A percentile compares a stretch with the other conserved stretches of the same genome.
These are phyloP conservation scores for Saccostrea cuccullata DNA, from an alignment of 1,140 invertebrate genomes.

Conservation along the genomic window DNA sequence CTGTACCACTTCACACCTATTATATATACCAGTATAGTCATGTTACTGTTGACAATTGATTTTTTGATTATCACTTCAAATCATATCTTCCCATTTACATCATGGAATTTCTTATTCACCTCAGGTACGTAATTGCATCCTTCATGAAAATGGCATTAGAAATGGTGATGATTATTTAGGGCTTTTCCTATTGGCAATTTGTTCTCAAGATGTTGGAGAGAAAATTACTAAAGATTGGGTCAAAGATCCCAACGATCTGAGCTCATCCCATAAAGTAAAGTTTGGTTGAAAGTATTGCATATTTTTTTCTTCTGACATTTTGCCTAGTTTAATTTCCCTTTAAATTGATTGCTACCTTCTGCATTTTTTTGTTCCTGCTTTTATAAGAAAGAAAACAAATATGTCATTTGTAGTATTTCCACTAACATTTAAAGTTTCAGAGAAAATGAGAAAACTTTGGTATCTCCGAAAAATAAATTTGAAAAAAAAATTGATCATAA, in stretches of 20 bases:
- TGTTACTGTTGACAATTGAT: slow-evolving; percentile 12
- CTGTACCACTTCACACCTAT: neutral
- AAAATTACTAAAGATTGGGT: neutral
- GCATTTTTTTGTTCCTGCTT: too few species aligned
- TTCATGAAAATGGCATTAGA: neutral
- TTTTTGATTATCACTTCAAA: slow-evolving; percentile 19
- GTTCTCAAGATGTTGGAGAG: neutral
- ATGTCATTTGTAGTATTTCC: too few species aligned
- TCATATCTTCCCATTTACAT: neutral
- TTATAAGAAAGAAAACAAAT: too few species aligned
- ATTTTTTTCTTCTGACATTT: too few species aligned
- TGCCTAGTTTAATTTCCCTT: too few species aligned
- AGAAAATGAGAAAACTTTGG: too few species aligned
- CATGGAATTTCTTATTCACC: neutral
- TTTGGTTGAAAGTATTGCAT: too few species aligned
- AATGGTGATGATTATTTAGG: neutral
- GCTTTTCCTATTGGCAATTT: neutral
- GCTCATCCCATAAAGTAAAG: neutral
- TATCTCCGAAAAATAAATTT: too few species aligned
- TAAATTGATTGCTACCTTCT: too few species aligned
- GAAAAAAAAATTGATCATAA: too few species aligned
- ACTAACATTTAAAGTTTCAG: too few species aligned
- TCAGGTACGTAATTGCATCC: slow-evolving; percentile 11
- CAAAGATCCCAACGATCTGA: too few species aligned
- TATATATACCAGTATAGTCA: neutral